These are phyloP conservation scores for Lagorchestes hirsutus DNA, from an alignment of 2,797 vertebrate species.

Conservation along the genomic window DNA sequence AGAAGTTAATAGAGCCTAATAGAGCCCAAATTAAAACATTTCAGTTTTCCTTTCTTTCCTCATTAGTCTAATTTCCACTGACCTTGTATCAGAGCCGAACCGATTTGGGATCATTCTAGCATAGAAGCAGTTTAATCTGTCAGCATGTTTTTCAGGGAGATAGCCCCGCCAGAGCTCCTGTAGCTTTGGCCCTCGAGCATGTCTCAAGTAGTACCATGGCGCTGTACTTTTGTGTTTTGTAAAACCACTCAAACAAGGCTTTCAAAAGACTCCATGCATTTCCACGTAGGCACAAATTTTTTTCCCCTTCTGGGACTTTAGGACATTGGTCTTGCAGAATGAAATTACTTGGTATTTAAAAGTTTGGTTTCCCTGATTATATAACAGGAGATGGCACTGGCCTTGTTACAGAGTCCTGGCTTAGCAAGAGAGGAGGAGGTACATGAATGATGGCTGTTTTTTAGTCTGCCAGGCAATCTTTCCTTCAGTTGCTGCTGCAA, in stretches of 20 bases:
- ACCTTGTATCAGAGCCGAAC: constrained; percentile 29
- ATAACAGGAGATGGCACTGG: neutral
- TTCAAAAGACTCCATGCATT: constrained; percentile 10
- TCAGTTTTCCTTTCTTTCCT: constrained; percentile 60
- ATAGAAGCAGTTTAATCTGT: constrained; percentile 26
- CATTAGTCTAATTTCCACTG: constrained; percentile 60
- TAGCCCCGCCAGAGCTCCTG: neutral
- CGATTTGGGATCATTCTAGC: constrained; percentile 16
- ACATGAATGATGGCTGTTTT: neutral
- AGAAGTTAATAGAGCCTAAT: constrained; percentile 32
- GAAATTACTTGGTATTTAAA: neutral
- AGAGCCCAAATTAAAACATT: constrained; percentile 44
- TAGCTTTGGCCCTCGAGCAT: constrained; percentile 7
- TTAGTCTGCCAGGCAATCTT: neutral
- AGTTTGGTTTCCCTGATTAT: neutral
- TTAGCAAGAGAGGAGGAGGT: neutral
- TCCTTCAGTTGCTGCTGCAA: neutral
- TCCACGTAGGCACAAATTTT: neutral
- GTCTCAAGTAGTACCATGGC: neutral
- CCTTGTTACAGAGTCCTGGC: neutral
- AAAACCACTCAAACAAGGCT: constrained; percentile 13
- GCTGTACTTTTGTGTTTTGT: constrained; percentile 13
- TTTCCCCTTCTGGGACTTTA: neutral
- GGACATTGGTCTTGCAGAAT: neutral
- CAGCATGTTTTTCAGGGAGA: constrained; percentile 33